Evolutionary conservation across 2,888 invertebrate genomes (phyloP).

Genomic region (Pseudococcus viburni): DNA sequence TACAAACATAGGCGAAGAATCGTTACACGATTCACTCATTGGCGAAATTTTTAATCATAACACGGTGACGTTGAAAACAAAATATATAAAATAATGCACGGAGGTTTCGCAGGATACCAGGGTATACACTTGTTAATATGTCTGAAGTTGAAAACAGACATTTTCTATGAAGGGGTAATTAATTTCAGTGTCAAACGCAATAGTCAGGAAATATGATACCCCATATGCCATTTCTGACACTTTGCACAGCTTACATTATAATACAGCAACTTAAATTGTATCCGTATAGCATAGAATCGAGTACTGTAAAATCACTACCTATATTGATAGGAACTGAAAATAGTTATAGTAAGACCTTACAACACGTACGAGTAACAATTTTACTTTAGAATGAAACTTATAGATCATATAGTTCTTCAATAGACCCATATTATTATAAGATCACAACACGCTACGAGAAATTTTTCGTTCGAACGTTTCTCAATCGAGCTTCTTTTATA

Average conservation of each 20-base stretch:
- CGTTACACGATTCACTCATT: neutral
- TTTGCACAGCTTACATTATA: conserved; percentile 53
- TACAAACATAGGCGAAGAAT: neutral
- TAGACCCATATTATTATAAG: too few relatives aligned
- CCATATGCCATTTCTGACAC: conserved; percentile 59
- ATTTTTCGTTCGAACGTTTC: neutral
- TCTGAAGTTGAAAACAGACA: conserved; percentile 63
- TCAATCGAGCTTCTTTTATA: neutral
- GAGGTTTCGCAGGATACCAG: conserved; percentile 5
- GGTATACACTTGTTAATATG: conserved; percentile 51
- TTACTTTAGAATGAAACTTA: too few relatives aligned
- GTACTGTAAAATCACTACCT: neutral
- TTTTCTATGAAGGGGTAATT: conserved; percentile 63
- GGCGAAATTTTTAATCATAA: conserved; percentile 42
- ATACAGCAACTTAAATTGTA: conserved; percentile 42
- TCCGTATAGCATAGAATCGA: neutral
- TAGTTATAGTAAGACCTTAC: too few relatives aligned
- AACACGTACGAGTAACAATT: too few relatives aligned
- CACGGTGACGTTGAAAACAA: conserved; percentile 55
- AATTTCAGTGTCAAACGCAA: conserved; percentile 65
- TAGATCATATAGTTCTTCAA: too few relatives aligned
- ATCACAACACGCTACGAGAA: neutral
- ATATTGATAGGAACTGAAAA: too few relatives aligned
- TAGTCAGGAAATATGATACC: conserved; percentile 59
- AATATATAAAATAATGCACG: conserved; percentile 27